Evolutionary conservation across 2,113 vertebrate species (phyloP), one percentile per base, ranked within the genome.

Genomic region (Rhadina sibilatrix): DNA sequence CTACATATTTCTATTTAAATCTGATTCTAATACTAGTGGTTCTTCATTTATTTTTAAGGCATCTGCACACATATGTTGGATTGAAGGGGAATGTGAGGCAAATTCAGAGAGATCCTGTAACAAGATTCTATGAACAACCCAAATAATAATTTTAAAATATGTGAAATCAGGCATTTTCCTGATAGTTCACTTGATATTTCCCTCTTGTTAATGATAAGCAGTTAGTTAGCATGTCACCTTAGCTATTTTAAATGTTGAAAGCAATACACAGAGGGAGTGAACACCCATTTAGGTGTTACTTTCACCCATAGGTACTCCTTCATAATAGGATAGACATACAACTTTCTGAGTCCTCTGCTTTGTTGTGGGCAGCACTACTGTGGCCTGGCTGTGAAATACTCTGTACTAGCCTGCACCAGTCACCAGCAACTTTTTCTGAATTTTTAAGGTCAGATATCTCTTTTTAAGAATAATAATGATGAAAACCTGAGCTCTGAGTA

Each of bases 401-500:
- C 28, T 46, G 21, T 75, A n/a, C 30, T 40, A 50, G 40, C 38
- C 75, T 61, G 37, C 27, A 52, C 64, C 46, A 31, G 46, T 79
- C 44, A 71, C 66, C 59, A 42, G 47, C 17, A 54, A 30, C 10
- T 65, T 69, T 71, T 50, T 20, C 64, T 78, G 42, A 33, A 56
- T 88, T 83, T 92, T 92, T 89, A 72, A 65, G 46, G 63, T 75
- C 46, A 83, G 49, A 66, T 93, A 93, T 35, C 75, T 74, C 38
- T 79, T n/a, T 69, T 78, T 54, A 86, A 90, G 79, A 89, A 31
- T 44, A 70, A 38, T 46, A 75, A 63, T 64, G 79, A 92, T 61
- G 69, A 87, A 68, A 72, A 56, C 91, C 90, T 77, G 93, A 96
- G 88, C 97, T 97, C 93, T 96, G 87, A 70, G 57, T 97, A 93